These are phyloP conservation scores for Anseranas semipalmata DNA, from an alignment of 2,113 vertebrate genomes.

Conservation along the genomic window DNA sequence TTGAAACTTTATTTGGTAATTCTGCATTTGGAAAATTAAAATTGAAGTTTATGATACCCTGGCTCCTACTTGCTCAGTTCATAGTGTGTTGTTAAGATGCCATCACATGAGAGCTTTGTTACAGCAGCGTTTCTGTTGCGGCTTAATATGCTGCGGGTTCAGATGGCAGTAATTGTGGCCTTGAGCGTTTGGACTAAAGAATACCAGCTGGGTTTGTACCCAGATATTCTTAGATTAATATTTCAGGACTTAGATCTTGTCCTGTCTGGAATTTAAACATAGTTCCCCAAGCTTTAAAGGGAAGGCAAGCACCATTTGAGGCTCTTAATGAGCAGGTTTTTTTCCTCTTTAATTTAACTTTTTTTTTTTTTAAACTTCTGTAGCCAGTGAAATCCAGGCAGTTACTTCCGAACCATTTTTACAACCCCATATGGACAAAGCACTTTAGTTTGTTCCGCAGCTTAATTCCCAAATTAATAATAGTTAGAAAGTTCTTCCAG, in stretches of 20 bases:
- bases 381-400: not conserved
- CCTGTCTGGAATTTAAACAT: not conserved
- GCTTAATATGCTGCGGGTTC: not conserved
- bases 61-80: not conserved
- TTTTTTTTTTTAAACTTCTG: not conserved
- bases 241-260: constrained; percentile 9
- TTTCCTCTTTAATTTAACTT: not conserved
- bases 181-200: not conserved
- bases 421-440: not conserved
- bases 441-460: not conserved
- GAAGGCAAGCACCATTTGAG: not conserved
- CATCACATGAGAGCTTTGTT: not conserved
- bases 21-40: constrained; percentile 16
- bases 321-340: not conserved
- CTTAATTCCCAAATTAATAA: constrained; percentile 2
- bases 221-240: constrained; percentile 3
- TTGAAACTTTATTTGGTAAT: constrained; percentile 15
- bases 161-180: not conserved
- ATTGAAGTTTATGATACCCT: not conserved
- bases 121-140: not conserved
- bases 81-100: not conserved
- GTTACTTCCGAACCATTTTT: not conserved
- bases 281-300: not conserved
- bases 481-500: not conserved
- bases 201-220: not conserved